Percentiles rank a stretch among this genome's conserved stretches.
phyloP scores from a whole-genome alignment of 2,113 vertebrate genomes.

The Xenopus laevis region DNA sequence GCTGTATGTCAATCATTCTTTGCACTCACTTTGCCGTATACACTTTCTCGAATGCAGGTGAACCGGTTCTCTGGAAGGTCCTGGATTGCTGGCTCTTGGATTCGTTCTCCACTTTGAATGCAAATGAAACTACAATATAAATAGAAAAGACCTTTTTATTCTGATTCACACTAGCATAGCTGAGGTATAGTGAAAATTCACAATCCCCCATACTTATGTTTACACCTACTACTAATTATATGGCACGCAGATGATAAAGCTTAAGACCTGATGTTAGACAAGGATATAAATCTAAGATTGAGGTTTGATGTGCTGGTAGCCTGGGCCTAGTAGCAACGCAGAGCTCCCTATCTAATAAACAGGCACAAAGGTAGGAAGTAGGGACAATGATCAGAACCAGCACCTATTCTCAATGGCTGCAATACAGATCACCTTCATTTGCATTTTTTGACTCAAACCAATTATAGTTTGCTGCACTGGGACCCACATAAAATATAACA shows the following conservation, averaged over 20 bases:
- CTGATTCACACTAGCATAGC: background rate
- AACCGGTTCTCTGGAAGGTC: slow-evolving; percentile 59
- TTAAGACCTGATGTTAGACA: no score
- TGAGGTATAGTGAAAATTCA: background rate
- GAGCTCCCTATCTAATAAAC: no score
- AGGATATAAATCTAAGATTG: no score
- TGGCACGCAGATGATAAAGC: background rate
- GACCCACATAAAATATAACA: no score
- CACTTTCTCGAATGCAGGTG: slow-evolving; percentile 73
- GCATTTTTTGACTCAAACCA: no score
- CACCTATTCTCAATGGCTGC: no score
- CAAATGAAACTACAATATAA: slow-evolving; percentile 76
- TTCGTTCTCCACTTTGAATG: slow-evolving; percentile 84
- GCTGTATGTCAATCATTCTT: background rate
- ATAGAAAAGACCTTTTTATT: background rate
- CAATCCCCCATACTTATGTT: background rate
- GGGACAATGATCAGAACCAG: no score
- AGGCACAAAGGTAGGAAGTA: no score
- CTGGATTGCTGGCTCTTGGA: slow-evolving; percentile 62
- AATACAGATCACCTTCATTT: no score
- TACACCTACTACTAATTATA: background rate
- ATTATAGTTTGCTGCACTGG: no score
- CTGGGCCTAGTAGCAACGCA: no score
- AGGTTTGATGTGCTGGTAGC: no score
- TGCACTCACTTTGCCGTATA: slow-evolving; percentile 87